phyloP scores from a whole-genome alignment of 2,113 vertebrate species.

The Puntigrus tetrazona region DNA sequence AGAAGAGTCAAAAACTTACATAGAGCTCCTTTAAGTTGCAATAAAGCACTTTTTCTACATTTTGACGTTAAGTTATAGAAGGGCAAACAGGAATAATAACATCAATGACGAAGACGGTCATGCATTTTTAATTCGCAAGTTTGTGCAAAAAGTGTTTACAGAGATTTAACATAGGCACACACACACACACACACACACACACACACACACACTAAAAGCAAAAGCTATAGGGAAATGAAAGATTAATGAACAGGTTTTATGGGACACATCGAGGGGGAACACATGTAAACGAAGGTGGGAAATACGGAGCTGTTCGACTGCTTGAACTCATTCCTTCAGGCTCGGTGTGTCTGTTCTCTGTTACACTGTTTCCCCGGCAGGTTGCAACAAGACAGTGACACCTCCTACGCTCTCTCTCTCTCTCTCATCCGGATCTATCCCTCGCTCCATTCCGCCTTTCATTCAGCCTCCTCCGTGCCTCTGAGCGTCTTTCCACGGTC shows the following conservation, averaged over 20 bases:
- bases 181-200: too few relatives aligned
- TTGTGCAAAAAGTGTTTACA: too few relatives aligned
- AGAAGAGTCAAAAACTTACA: too few relatives aligned
- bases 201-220: not conserved
- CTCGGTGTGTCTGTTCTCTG: not conserved
- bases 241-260: not conserved
- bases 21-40: too few relatives aligned
- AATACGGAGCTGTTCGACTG: not conserved
- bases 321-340: slow-evolving; percentile 20
- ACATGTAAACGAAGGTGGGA: not conserved
- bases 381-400: slow-evolving; percentile 24
- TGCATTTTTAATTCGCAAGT: too few relatives aligned
- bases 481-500: not conserved
- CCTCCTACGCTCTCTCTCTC: not conserved
- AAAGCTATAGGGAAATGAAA: not conserved
- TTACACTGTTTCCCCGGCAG: slow-evolving; percentile 19
- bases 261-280: not conserved
- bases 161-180: too few relatives aligned
- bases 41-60: not conserved
- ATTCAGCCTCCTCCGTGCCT: not conserved
- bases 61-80: not conserved
- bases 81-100: too few relatives aligned
- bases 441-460: not conserved
- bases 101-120: too few relatives aligned
- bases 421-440: slow-evolving; percentile 15